A percentile compares a stretch with the other conserved stretches of the same genome.
phyloP scores from a whole-genome alignment of 2,113 vertebrate species.

The Turdus rufiventris region DNA sequence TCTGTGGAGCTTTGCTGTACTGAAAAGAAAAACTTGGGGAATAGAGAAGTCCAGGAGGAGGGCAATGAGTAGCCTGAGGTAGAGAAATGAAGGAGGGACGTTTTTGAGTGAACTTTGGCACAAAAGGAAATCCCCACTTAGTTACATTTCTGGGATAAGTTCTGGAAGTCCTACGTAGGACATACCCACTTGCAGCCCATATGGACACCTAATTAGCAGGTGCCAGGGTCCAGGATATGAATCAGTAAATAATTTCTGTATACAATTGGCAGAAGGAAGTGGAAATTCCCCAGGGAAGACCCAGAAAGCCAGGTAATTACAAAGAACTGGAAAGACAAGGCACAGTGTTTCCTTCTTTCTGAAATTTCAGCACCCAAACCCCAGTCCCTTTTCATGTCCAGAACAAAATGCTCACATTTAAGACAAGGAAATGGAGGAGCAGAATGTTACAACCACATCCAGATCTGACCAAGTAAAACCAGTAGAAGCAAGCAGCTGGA shows the following conservation, averaged over 20 bases:
- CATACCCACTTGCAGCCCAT: neutral
- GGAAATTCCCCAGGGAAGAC: neutral
- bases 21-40: neutral
- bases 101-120: neutral
- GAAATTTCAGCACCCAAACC: neutral
- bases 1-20: neutral
- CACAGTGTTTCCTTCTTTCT: neutral
- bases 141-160: neutral
- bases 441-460: neutral
- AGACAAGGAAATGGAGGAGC: neutral
- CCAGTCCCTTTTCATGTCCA: neutral
- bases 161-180: neutral
- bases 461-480: neutral
- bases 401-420: neutral
- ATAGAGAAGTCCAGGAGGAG: neutral
- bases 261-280: constrained; percentile 7
- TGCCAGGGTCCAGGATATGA: constrained; percentile 25
- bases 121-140: neutral
- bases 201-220: neutral
- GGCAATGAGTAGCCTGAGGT: neutral
- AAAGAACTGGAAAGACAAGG: neutral
- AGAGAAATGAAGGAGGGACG: neutral
- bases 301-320: neutral
- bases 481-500: neutral
- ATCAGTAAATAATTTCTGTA: constrained; percentile 27